Base-by-base conservation (phyloP, 2,888 invertebrate genomes). In the Melangyna quadrimaculata region DNA sequence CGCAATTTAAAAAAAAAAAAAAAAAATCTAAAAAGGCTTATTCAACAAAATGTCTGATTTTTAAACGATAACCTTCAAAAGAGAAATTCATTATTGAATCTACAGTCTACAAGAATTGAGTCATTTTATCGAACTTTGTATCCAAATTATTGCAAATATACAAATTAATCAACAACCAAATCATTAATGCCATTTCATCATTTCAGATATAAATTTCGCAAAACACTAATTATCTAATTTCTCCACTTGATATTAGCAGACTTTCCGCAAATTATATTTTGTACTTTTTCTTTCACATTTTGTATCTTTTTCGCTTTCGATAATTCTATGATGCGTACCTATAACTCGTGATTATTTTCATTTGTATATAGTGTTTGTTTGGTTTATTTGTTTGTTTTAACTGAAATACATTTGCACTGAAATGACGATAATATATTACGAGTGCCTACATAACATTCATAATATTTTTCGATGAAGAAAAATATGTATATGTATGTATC, bases 111-210 rank as follows among this genome's bases (percentile, higher is more conserved):
- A 27, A 8, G 1, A 1, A 5, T 45, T n/a, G 32, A 43, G 43
- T 63, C 17, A 63, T 32, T 65, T 35, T 22, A 37, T 37, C 9
- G 32, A 12, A 67, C 65, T 67, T 67, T 67, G 40, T 43, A 43
- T 27, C n/a, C 24, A 61, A 40, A 0, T 1, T n/a, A 14, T 51
- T 14, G 22, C 24, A 22, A 7, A 24, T 7, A 14, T 51, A n/a
- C 1, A 3, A 5, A 48, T 48, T 51, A 27, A n/a, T 61, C 43
- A 27, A 40, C 40, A 24, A 27, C 9, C 14, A 17, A 24, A 27
- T 5, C 14, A 17, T 43, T 12, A 59, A 63, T 3, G n/a, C 5
- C 17, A 67, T 67, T 67, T 67, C 65, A 67, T 32, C 65, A 67
- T 22, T 65, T 29, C 45, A 9, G 1, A 32, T 14, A 67, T 4